These are phyloP conservation scores for Patella ulyssiponensis DNA, from an alignment of 2,888 invertebrate species.

Conservation along the genomic window DNA sequence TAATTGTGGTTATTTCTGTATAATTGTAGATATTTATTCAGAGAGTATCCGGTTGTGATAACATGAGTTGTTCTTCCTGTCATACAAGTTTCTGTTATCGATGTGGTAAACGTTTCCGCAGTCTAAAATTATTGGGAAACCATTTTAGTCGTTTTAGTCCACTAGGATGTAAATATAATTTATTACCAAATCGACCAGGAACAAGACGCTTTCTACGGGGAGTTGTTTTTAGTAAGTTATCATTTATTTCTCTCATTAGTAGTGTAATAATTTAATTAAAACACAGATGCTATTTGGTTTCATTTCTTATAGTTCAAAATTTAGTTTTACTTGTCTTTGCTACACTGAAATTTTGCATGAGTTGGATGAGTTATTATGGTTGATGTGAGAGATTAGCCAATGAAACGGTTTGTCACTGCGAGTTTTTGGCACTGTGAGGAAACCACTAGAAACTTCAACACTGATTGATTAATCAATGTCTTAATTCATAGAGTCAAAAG, in stretches of 20 bases:
- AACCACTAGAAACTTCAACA: no score
- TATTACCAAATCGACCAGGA: slow-evolving; percentile 67
- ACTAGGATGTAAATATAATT: slow-evolving; percentile 72
- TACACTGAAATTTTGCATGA: no score
- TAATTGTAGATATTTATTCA: slow-evolving; percentile 70
- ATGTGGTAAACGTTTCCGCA: slow-evolving; percentile 71
- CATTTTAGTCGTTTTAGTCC: slow-evolving; percentile 70
- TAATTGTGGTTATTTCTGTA: no score
- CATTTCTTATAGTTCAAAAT: no score
- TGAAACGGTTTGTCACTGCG: background rate
- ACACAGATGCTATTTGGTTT: no score
- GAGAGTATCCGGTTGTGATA: slow-evolving; percentile 72
- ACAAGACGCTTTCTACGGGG: slow-evolving; percentile 69
- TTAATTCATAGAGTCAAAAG: no score
- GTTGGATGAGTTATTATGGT: no score
- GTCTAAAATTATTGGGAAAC: slow-evolving; percentile 70
- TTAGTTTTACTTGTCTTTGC: no score
- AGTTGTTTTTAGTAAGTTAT: slow-evolving; percentile 67
- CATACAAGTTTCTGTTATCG: slow-evolving; percentile 72
- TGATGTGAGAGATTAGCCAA: background rate
- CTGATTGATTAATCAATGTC: background rate
- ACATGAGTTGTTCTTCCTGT: slow-evolving; percentile 72
- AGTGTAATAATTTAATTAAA: background rate
- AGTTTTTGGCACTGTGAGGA: no score
- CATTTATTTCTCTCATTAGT: background rate